Evolutionary conservation across 1,140 invertebrate genomes (phyloP).

Genomic region (Pseudachorutes palmiensis): DNA sequence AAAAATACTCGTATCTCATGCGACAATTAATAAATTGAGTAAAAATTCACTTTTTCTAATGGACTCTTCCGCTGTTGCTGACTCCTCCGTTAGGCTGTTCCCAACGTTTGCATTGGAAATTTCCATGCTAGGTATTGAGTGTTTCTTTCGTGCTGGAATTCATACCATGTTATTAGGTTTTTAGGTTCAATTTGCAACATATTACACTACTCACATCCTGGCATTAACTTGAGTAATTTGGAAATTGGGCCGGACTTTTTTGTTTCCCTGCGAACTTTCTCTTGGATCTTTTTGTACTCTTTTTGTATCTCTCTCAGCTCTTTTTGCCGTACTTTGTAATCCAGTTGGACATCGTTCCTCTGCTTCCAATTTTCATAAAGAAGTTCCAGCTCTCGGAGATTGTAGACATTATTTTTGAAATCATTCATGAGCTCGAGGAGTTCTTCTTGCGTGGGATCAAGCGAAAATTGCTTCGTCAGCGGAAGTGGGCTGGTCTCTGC

Average conservation of each 20-base stretch:
- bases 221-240: conserved; percentile 10
- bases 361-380: conserved; percentile 75
- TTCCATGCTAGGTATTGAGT: too few species aligned
- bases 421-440: conserved; percentile 77
- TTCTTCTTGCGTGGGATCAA: conserved; percentile 56
- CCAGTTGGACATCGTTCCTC: conserved; percentile 73
- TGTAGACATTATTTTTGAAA: conserved; percentile 76
- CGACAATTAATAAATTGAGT: too few species aligned
- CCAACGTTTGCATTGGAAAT: too few species aligned
- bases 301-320: conserved; percentile 66
- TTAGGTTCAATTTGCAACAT: too few species aligned
- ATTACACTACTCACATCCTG: conserved; percentile 14
- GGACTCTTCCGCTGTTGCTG: too few species aligned
- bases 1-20: too few species aligned
- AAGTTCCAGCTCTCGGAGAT: conserved; percentile 68
- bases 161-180: too few species aligned
- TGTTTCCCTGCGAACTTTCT: conserved; percentile 52
- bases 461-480: conserved; percentile 3
- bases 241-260: conserved; percentile 13
- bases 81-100: too few species aligned
- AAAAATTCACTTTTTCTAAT: too few species aligned
- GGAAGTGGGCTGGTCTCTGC: not conserved
- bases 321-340: conserved; percentile 72
- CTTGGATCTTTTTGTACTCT: conserved; percentile 71
- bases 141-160: too few species aligned